A percentile compares a stretch with the other conserved stretches of the same genome.
phyloP scores from a whole-genome alignment of 2,797 vertebrate genomes.

The Hapalemur alaotrensis region DNA sequence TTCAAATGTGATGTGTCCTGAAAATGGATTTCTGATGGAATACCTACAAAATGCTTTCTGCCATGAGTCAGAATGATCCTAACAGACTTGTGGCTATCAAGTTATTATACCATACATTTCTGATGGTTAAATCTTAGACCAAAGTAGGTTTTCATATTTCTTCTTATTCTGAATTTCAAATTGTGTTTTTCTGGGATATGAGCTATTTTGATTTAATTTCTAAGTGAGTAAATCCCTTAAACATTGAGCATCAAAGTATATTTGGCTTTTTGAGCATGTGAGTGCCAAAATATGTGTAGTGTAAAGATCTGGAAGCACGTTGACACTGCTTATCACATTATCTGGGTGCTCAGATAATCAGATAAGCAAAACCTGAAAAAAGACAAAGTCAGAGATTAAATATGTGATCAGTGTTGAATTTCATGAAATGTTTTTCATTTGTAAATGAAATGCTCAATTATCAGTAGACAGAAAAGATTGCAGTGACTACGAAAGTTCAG shows the following conservation, averaged over 20 bases:
- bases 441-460: neutral
- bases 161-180: slow-evolving; percentile 28
- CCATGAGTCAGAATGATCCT: neutral
- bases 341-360: neutral
- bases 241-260: neutral
- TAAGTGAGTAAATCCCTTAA: neutral
- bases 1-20: slow-evolving; percentile 1
- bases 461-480: neutral
- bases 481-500: neutral
- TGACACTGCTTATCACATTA: neutral
- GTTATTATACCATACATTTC: neutral
- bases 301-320: neutral
- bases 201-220: slow-evolving; percentile 43
- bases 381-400: neutral
- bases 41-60: neutral
- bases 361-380: slow-evolving; percentile 25
- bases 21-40: slow-evolving; percentile 23
- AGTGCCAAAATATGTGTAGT: neutral
- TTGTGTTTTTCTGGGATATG: neutral
- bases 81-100: neutral
- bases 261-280: neutral
- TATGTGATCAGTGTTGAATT: neutral
- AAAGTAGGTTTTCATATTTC: slow-evolving; percentile 27
- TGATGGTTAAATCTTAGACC: slow-evolving; percentile 7
- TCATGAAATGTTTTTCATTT: neutral